Conservation (phyloP, 2,113 vertebrate genomes). For the Butorides virescens region DNA sequence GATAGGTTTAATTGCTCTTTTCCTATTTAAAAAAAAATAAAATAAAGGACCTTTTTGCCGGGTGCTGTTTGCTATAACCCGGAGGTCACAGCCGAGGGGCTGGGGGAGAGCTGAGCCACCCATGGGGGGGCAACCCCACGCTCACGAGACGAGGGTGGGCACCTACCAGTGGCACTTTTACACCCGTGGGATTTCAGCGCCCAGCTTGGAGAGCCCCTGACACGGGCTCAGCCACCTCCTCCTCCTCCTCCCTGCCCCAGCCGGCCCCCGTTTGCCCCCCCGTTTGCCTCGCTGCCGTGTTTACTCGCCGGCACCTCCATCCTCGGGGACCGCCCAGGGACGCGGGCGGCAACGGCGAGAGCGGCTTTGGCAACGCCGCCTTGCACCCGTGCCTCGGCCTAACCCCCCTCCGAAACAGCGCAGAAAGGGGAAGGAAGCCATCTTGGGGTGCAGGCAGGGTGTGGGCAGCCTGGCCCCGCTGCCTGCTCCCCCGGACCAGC, state of each 20-base stretch:
- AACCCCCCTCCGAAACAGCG: not conserved
- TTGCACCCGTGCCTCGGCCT: fast-evolving
- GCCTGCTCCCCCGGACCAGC: not conserved
- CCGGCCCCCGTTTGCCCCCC: not conserved
- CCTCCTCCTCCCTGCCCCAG: not conserved
- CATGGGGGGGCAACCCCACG: fast-evolving
- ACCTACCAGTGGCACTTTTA: not conserved
- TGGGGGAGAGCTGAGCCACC: not conserved
- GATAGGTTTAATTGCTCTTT: not conserved
- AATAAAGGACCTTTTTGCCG: not conserved
- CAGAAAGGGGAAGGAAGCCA: not conserved
- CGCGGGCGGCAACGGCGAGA: not conserved
- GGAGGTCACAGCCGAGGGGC: fast-evolving
- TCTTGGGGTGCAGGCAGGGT: not conserved
- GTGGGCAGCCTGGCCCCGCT: not conserved
- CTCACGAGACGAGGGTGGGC: not conserved
- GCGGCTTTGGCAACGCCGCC: not conserved
- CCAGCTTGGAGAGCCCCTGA: not conserved
- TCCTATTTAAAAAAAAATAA: not conserved
- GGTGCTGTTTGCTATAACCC: fast-evolving
- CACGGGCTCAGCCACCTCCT: fast-evolving
- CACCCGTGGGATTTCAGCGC: no score
- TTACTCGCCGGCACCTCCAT: fast-evolving
- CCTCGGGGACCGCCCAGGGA: not conserved
- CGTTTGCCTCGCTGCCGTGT: fast-evolving